Percentiles rank a stretch among this genome's conserved stretches.
phyloP scores from a whole-genome alignment of 2,888 invertebrate genomes.

The Lucinisca nassula region DNA sequence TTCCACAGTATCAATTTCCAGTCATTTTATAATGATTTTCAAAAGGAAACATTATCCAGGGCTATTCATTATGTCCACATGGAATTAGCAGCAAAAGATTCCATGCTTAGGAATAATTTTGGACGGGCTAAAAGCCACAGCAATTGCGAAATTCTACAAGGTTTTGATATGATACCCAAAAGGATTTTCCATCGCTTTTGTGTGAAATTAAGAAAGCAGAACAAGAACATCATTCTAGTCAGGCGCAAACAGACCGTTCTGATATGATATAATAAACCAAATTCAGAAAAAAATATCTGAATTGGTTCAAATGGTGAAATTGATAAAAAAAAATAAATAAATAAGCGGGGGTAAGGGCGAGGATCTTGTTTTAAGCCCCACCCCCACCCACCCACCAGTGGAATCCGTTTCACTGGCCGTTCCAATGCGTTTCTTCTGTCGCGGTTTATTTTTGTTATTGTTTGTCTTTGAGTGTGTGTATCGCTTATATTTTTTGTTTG shows the following conservation, averaged over 20 bases:
- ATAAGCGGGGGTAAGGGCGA: no score
- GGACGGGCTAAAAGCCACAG: not conserved
- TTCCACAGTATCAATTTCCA: not conserved
- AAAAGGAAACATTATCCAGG: not conserved
- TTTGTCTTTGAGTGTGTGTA: no score
- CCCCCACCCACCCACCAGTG: no score
- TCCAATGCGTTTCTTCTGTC: no score
- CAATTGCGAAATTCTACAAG: not conserved
- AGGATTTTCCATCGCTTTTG: not conserved
- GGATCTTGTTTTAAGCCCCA: no score
- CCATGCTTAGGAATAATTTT: not conserved
- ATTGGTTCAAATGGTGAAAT: no score
- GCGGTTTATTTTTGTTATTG: no score
- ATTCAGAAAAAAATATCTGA: not conserved
- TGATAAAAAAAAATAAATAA: no score
- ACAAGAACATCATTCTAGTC: not conserved
- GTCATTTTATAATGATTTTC: not conserved
- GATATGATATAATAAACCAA: not conserved
- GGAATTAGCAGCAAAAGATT: not conserved
- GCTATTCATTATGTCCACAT: not conserved
- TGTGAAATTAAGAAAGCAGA: not conserved
- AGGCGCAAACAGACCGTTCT: not conserved
- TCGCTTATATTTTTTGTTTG: no score
- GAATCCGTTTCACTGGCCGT: no score
- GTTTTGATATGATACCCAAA: not conserved